Evolutionary conservation across 2,888 invertebrate species (phyloP).

Genomic region (Archips crataeganus): DNA sequence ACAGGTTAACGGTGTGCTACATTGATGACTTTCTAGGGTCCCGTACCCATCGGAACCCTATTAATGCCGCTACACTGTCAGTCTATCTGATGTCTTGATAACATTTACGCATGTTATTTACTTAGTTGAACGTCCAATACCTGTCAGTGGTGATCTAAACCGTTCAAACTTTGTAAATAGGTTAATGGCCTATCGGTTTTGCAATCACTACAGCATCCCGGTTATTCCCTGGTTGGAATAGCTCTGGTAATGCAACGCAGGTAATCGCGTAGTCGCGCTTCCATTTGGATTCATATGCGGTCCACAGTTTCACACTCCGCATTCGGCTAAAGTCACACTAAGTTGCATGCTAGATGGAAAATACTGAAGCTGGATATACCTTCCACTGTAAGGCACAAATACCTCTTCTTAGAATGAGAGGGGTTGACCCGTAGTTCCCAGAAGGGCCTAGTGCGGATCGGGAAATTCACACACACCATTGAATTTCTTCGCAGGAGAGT

Average conservation of each 20-base stretch:
- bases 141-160: background rate
- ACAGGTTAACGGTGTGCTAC: conserved; percentile 6
- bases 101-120: no score
- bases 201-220: conserved; percentile 29
- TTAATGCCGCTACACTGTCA: no score
- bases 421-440: no score
- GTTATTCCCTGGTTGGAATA: conserved; percentile 16
- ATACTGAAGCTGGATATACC: no score
- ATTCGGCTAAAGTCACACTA: background rate
- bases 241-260: conserved; percentile 22
- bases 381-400: no score
- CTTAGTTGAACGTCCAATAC: background rate
- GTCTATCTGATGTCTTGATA: no score
- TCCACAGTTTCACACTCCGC: background rate
- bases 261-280: conserved; percentile 26
- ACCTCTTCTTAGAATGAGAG: no score
- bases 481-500: no score
- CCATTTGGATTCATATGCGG: conserved; percentile 26
- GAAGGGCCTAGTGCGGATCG: no score
- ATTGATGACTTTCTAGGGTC: background rate
- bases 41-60: no score
- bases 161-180: conserved; percentile 6
- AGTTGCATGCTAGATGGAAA: background rate
- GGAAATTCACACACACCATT: no score
- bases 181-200: conserved; percentile 20